Conservation (phyloP, 2,113 vertebrate genomes). For the Psammodynastes pulverulentus region DNA sequence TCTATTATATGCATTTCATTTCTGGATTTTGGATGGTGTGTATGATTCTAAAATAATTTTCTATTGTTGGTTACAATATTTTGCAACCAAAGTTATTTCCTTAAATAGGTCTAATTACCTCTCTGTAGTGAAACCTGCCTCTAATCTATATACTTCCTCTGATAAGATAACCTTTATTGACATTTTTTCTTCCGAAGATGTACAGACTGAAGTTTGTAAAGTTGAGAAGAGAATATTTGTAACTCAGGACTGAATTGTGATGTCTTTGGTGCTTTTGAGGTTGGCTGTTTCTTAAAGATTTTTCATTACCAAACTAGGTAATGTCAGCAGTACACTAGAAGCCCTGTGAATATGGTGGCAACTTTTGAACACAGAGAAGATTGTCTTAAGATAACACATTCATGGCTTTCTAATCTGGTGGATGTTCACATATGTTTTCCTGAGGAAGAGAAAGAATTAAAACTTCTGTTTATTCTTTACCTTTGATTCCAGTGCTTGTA, state of each 20-base stretch:
- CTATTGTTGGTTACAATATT: not conserved
- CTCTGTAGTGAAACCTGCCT: not conserved
- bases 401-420: not conserved
- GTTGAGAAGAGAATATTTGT: not conserved
- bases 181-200: not conserved
- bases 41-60: not conserved
- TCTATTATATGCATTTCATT: not conserved
- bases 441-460: not conserved
- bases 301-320: not conserved
- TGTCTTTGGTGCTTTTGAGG: not conserved
- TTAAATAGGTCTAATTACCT: not conserved
- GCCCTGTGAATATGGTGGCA: not conserved
- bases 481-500: not conserved
- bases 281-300: not conserved
- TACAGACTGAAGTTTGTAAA: not conserved
- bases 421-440: not conserved
- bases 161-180: no score
- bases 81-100: not conserved
- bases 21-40: not conserved
- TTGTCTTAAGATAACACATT: not conserved
- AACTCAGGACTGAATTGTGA: not conserved
- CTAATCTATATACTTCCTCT: not conserved
- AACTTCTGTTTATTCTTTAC: not conserved
- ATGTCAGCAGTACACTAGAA: not conserved
- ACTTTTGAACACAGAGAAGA: not conserved